These are phyloP conservation scores for Piscicola geometra DNA, from an alignment of 2,888 invertebrate species.

Conservation along the genomic window DNA sequence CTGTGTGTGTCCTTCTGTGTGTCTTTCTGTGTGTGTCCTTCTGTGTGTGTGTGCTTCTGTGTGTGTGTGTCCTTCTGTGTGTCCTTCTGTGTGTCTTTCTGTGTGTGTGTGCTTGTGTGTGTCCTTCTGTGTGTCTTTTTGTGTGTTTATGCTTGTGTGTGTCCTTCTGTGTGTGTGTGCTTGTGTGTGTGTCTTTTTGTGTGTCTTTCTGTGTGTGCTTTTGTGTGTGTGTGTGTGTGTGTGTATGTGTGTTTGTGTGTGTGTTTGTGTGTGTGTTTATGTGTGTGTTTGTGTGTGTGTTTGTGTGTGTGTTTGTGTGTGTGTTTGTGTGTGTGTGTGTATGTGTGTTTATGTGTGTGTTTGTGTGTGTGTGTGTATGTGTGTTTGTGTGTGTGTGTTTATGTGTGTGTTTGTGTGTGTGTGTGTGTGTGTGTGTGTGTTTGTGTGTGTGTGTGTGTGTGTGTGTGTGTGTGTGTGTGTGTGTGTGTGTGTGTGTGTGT, in stretches of 20 bases:
- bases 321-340: slow-evolving; percentile 37
- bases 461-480: neutral
- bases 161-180: too few relatives aligned
- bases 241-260: slow-evolving; percentile 48
- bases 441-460: slow-evolving; percentile 42
- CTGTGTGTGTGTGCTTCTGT: too few relatives aligned
- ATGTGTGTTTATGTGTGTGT: slow-evolving; percentile 46
- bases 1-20: too few relatives aligned
- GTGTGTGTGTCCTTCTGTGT: slow-evolving; percentile 42
- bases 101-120: slow-evolving; percentile 43
- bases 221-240: neutral
- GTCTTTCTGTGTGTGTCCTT: neutral
- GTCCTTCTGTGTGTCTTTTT: neutral
- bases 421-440: too few relatives aligned
- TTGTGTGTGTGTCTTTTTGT: too few relatives aligned
- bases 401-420: slow-evolving; percentile 49
- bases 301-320: neutral
- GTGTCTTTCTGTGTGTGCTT: too few relatives aligned
- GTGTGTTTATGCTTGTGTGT: too few relatives aligned
- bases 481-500: neutral
- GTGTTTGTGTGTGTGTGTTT: slow-evolving; percentile 43
- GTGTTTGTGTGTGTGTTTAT: too few relatives aligned
- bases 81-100: too few relatives aligned
- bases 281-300: slow-evolving; percentile 42
- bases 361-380: too few relatives aligned